These are phyloP conservation scores for Coilia nasus DNA, from an alignment of 2,797 vertebrate species.

Conservation along the genomic window DNA sequence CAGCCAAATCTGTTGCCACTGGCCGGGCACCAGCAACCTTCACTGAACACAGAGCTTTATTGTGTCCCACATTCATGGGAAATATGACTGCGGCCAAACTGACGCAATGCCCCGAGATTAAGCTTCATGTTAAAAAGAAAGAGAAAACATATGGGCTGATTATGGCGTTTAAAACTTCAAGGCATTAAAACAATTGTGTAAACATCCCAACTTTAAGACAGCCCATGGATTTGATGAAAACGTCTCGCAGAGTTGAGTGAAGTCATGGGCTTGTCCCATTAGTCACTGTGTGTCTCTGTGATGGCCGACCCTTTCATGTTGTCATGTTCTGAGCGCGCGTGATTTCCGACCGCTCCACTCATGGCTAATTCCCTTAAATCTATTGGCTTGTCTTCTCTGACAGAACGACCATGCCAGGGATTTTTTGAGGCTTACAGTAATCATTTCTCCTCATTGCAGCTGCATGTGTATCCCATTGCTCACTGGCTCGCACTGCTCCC, in stretches of 20 bases:
- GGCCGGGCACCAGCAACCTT: conserved; percentile 38
- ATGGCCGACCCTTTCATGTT: conserved; percentile 46
- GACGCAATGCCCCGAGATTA: not conserved
- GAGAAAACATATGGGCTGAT: not conserved
- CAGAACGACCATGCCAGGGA: conserved; percentile 48
- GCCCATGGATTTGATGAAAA: not conserved
- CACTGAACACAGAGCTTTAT: conserved; percentile 37
- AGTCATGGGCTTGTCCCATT: conserved; percentile 47
- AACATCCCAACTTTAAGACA: not conserved
- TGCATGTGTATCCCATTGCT: conserved; percentile 52
- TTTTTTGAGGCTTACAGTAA: conserved; percentile 54
- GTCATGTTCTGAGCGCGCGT: conserved; percentile 47
- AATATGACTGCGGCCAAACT: not conserved
- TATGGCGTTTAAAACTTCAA: conserved; percentile 10
- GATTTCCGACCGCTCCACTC: conserved; percentile 58
- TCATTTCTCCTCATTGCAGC: conserved; percentile 52
- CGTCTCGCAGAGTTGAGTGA: conserved; percentile 37
- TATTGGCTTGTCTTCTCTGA: conserved; percentile 52
- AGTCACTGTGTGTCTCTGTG: conserved; percentile 51
- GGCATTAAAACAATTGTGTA: conserved; percentile 23
- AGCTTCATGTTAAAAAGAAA: not conserved
- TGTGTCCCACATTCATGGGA: conserved; percentile 23
- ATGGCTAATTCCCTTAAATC: conserved; percentile 52
- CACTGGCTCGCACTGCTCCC: not conserved
- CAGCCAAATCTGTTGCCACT: conserved; percentile 6